phyloP scores from a whole-genome alignment of 2,113 vertebrate species.

The Muntiacus muntjak region DNA sequence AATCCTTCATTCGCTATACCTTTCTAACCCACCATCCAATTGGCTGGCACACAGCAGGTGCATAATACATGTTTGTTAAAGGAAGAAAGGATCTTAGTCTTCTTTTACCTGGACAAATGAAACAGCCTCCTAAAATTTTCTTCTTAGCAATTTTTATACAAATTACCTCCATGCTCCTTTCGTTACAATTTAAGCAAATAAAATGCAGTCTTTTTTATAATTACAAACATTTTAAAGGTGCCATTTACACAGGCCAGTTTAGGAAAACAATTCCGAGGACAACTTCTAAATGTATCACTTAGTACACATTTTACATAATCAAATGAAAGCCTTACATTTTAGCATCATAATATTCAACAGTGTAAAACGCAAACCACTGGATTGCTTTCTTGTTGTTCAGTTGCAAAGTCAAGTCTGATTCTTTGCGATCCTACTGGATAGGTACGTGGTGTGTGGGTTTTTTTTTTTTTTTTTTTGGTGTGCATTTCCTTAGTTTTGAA shows the following conservation, averaged over 20 bases:
- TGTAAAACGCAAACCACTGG: background rate
- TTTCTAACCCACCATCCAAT: background rate
- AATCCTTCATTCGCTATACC: background rate
- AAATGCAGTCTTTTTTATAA: background rate
- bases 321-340: background rate
- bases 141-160: background rate
- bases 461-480: background rate
- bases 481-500: slow-evolving; percentile 3
- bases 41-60: background rate
- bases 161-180: background rate
- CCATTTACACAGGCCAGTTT: background rate
- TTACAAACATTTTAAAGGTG: background rate
- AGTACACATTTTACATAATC: background rate
- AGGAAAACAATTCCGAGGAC: background rate
- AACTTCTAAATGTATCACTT: background rate
- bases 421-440: background rate
- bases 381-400: background rate
- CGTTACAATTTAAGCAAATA: background rate
- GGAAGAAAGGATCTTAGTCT: background rate
- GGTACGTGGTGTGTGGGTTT: background rate
- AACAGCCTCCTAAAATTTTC: background rate
- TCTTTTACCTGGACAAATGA: background rate
- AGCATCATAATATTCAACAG: background rate
- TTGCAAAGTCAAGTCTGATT: background rate
- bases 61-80: background rate